These are phyloP conservation scores for Lypha dubia DNA, from an alignment of 2,888 invertebrate species.

Conservation along the genomic window DNA sequence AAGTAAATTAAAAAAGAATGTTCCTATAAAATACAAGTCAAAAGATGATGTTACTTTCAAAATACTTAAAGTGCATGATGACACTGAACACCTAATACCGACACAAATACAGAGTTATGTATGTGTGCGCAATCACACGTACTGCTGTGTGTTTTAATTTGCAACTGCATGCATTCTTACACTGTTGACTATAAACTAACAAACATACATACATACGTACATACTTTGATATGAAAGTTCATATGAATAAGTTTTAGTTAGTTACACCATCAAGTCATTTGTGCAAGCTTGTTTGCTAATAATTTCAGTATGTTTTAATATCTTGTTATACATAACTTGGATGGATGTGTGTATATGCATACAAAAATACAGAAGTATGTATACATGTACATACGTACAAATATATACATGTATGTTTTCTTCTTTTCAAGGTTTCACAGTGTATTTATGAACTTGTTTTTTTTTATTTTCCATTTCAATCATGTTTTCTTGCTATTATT, in stretches of 20 bases:
- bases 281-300: constrained; percentile 21
- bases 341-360: background rate
- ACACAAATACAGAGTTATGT: constrained; percentile 36
- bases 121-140: constrained; percentile 26
- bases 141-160: constrained; percentile 29
- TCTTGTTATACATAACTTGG: constrained; percentile 14
- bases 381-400: too few relatives aligned
- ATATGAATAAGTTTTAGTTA: constrained; percentile 54
- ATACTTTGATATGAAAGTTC: constrained; percentile 2
- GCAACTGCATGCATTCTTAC: constrained; percentile 53
- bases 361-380: constrained; percentile 2
- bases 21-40: constrained; percentile 45
- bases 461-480: constrained; percentile 11
- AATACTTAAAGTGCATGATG: constrained; percentile 67
- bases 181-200: constrained; percentile 19
- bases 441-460: constrained; percentile 59
- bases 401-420: constrained; percentile 34
- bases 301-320: constrained; percentile 16
- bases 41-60: constrained; percentile 58
- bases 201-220: background rate
- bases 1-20: constrained; percentile 23
- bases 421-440: constrained; percentile 68
- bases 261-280: constrained; percentile 55
- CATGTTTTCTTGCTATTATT: constrained; percentile 22
- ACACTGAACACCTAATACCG: constrained; percentile 59